Conservation (phyloP, 2,888 invertebrate species). For the Aspidiotus rigidus region DNA sequence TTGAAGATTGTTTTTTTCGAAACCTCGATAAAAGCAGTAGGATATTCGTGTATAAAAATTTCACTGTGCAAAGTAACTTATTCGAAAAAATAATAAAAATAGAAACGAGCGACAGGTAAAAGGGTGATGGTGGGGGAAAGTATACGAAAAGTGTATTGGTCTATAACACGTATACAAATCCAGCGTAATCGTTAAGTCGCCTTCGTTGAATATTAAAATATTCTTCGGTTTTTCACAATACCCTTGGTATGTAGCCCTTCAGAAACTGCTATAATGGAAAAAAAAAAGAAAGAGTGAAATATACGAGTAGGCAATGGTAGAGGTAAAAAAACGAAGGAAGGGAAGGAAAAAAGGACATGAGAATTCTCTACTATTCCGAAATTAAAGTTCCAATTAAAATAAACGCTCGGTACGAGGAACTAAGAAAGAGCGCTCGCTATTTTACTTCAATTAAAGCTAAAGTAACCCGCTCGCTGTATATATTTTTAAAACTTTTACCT, state of each 20-base stretch:
- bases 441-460: conserved; percentile 2
- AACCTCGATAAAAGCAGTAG: too few species aligned
- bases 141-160: background rate
- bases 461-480: conserved; percentile 4
- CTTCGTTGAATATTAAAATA: conserved; percentile 1
- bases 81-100: too few species aligned
- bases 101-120: too few species aligned
- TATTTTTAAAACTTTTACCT: background rate
- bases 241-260: background rate
- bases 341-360: too few species aligned
- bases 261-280: background rate
- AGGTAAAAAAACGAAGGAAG: background rate
- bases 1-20: too few species aligned
- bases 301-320: too few species aligned
- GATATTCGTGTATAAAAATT: too few species aligned
- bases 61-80: too few species aligned
- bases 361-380: background rate
- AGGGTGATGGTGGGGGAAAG: too few species aligned
- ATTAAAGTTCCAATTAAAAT: conserved; percentile 4
- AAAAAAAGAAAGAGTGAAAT: background rate
- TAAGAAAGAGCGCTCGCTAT: conserved; percentile 4
- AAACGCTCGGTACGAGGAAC: background rate
- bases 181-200: conserved; percentile 2
- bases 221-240: conserved; percentile 1
- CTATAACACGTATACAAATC: background rate